Conservation (phyloP, 1,140 invertebrate species). For the Diabrotica undecimpunctata region DNA sequence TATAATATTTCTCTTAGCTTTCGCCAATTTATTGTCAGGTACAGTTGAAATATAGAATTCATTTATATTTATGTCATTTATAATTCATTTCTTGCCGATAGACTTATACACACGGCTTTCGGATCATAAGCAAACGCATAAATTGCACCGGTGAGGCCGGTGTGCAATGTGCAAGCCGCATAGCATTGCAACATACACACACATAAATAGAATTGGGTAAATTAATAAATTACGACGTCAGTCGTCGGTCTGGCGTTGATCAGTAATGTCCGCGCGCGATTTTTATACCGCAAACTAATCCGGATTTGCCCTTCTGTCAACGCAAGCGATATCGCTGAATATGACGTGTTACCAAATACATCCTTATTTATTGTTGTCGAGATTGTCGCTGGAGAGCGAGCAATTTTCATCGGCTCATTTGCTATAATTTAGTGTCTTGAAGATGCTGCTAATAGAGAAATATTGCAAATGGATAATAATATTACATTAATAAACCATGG, state of each 20-base stretch:
- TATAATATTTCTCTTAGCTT: conserved; percentile 25
- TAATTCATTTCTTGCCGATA: conserved; percentile 30
- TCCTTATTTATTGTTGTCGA: too few relatives aligned
- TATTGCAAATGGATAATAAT: too few relatives aligned
- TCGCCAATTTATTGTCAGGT: conserved; percentile 36
- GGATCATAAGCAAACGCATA: conserved; percentile 28
- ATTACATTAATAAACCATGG: too few relatives aligned
- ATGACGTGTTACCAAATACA: too few relatives aligned
- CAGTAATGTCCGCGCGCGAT: conserved; percentile 7
- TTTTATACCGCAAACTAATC: conserved; percentile 1
- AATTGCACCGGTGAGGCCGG: conserved; percentile 17
- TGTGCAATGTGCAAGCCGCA: conserved; percentile 11
- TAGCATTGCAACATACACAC: conserved; percentile 8
- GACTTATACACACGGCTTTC: conserved; percentile 24
- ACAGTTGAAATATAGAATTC: conserved; percentile 36
- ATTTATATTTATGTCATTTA: conserved; percentile 36
- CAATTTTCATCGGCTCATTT: too few relatives aligned
- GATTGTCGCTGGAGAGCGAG: too few relatives aligned
- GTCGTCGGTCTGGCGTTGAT: conserved; percentile 1
- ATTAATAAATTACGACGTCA: conserved; percentile 25
- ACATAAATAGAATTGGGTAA: conserved; percentile 29
- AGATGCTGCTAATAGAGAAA: too few relatives aligned
- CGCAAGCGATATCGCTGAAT: too few relatives aligned
- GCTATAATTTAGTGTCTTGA: too few relatives aligned
- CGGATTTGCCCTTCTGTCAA: background rate